phyloP scores from a whole-genome alignment of 2,888 invertebrate species.

The Euplagia quadripunctaria region DNA sequence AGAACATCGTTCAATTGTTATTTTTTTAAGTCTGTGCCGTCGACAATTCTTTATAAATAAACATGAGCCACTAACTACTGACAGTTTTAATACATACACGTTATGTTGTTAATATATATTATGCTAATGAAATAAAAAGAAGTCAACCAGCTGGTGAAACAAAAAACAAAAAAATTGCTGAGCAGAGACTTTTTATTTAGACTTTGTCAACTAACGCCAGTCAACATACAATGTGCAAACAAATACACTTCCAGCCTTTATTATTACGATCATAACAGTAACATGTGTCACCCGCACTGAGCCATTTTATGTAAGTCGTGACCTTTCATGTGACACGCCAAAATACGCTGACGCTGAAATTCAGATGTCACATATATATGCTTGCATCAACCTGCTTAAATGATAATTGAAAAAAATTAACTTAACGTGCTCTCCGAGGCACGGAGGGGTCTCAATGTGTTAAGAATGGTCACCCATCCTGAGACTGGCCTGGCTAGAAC shows the following conservation, averaged over 20 bases:
- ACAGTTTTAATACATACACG: no score
- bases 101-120: no score
- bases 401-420: conserved; percentile 6
- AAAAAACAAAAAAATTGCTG: not conserved
- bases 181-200: not conserved
- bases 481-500: no score
- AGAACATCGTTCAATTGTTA: no score
- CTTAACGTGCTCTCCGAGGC: no score
- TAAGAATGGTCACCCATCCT: no score
- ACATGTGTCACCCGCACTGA: conserved; percentile 22
- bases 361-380: conserved; percentile 2
- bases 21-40: no score
- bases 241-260: conserved; percentile 18
- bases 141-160: no score
- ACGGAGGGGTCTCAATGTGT: no score
- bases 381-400: conserved; percentile 2
- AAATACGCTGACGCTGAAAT: conserved; percentile 11
- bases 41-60: no score
- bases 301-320: conserved; percentile 25
- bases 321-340: conserved; percentile 20
- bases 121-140: no score
- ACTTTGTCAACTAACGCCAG: not conserved
- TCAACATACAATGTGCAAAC: not conserved
- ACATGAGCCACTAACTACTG: no score
- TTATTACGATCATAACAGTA: conserved; percentile 17